Evolutionary conservation across 1,140 invertebrate genomes (phyloP).

Genomic region (Protaetia brevitarsis): DNA sequence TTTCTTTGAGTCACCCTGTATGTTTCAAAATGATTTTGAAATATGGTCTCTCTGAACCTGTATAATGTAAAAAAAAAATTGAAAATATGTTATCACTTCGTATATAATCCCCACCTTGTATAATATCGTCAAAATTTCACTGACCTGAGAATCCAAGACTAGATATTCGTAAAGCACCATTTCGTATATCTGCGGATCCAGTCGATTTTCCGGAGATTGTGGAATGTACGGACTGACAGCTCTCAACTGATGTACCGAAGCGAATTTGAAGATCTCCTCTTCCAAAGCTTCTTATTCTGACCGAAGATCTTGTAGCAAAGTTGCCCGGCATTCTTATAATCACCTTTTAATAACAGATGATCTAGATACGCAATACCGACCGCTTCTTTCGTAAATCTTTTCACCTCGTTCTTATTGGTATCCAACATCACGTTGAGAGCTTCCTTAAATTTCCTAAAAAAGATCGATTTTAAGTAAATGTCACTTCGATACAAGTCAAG

Average conservation of each 20-base stretch:
- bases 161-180: slow-evolving; percentile 93
- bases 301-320: slow-evolving; percentile 77
- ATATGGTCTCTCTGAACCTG: too few species aligned
- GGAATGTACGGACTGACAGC: slow-evolving; percentile 83
- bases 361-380: slow-evolving; percentile 84
- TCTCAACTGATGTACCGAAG: slow-evolving; percentile 72
- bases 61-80: too few species aligned
- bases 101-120: too few species aligned
- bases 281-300: slow-evolving; percentile 87
- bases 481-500: neutral
- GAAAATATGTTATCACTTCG: too few species aligned
- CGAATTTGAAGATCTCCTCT: slow-evolving; percentile 89
- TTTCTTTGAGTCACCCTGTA: too few species aligned
- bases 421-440: slow-evolving; percentile 73
- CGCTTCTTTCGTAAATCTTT: slow-evolving; percentile 62
- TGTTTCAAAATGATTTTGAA: too few species aligned
- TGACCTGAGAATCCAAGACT: slow-evolving; percentile 72
- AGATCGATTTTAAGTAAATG: slow-evolving; percentile 21
- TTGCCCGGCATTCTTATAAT: slow-evolving; percentile 82
- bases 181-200: slow-evolving; percentile 89
- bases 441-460: slow-evolving; percentile 68
- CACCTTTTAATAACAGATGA: slow-evolving; percentile 68
- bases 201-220: slow-evolving; percentile 61
- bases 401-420: slow-evolving; percentile 36
- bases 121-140: too few species aligned